A percentile compares a stretch with the other conserved stretches of the same genome.
Conservation (phyloP, 2,113 vertebrate genomes). For the Pollachius pollachius region DNA sequence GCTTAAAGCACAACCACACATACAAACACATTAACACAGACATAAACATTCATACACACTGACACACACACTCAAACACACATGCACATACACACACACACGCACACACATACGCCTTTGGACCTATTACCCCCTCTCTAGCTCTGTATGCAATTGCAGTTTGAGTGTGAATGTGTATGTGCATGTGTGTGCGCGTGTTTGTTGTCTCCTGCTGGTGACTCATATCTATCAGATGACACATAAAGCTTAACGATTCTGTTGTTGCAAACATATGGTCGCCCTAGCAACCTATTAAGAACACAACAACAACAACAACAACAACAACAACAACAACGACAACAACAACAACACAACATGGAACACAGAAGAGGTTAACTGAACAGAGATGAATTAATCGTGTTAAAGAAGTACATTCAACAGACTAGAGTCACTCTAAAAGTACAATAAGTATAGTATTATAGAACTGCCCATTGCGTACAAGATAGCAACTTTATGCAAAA, state of each 20-base stretch:
- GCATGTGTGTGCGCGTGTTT: slow-evolving; percentile 8
- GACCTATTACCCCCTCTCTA: slow-evolving; percentile 11
- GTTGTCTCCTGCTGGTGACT: slow-evolving; percentile 50
- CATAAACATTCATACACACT: slow-evolving; percentile 8
- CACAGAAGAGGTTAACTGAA: too few relatives aligned
- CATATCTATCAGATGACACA: slow-evolving; percentile 43
- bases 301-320: too few relatives aligned
- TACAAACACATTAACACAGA: slow-evolving; percentile 26
- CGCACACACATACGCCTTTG: background rate
- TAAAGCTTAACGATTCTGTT: slow-evolving; percentile 28
- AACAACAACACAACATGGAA: too few relatives aligned
- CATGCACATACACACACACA: slow-evolving; percentile 14
- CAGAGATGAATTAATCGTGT: too few relatives aligned
- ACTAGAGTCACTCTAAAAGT: too few relatives aligned
- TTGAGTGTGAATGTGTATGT: slow-evolving; percentile 7
- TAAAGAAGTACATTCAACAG: too few relatives aligned
- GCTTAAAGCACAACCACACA: slow-evolving; percentile 42
- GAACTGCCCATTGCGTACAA: too few relatives aligned
- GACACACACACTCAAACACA: background rate
- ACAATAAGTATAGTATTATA: too few relatives aligned
- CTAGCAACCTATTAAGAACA: slow-evolving; percentile 16
- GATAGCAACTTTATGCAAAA: too few relatives aligned
- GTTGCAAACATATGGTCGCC: slow-evolving; percentile 45
- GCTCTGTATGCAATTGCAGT: slow-evolving; percentile 38
- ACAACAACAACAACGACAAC: too few relatives aligned